Base-by-base conservation (phyloP, 2,888 invertebrate genomes). In the Ichneumoninae sp. region DNA sequence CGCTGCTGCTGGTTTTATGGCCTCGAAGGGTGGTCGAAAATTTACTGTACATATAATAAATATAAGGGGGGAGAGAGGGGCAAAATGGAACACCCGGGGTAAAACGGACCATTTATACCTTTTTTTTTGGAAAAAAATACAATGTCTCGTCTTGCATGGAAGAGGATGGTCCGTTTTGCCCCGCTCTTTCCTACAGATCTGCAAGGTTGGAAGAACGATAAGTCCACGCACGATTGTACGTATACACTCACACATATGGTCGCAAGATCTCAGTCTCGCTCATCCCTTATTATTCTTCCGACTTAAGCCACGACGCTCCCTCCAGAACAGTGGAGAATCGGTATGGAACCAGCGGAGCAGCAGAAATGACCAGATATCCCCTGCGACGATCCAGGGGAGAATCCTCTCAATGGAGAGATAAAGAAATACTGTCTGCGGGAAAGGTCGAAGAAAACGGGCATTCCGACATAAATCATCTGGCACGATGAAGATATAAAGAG, bases 301-400 rank as follows among this genome's bases (percentile, higher is more conserved):
- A n/a, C 44, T 19, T 76, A 76, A 76, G 66, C 40, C 76, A 76
- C 65, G 36, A n/a, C 3, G 22, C 40, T 47, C 30, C 65, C 78
- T 62, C 50, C 57, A 47, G 57, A 19, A 47, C 22, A 44, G 16
- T 1, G n/a, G 8, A 40, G 70, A 57, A 62, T 33, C 33, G 50
- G 26, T 47, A 70, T 70, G 44, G 40, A 54, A 36, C 16, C 68
- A 44, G 54, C 33, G 80, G 33, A 54, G 69, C 69, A 54, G 33
- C 69, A 62, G 68, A 80, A 84, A 84, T 80, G 77, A 84, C 77
- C 84, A 72, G 68, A 80, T 80, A 80, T 80, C 81, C 78, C 80
- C 40, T 52, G 72, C 72, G 74, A 44, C 76, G 72, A 77, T 83
- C 76, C 54, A 66, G 66, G 36, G 36, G 52, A 40, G 36, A 66